Evolutionary conservation across 2,113 vertebrate genomes (phyloP), one percentile per base, ranked within the genome.

Genomic region (Chelonoidis abingdonii): DNA sequence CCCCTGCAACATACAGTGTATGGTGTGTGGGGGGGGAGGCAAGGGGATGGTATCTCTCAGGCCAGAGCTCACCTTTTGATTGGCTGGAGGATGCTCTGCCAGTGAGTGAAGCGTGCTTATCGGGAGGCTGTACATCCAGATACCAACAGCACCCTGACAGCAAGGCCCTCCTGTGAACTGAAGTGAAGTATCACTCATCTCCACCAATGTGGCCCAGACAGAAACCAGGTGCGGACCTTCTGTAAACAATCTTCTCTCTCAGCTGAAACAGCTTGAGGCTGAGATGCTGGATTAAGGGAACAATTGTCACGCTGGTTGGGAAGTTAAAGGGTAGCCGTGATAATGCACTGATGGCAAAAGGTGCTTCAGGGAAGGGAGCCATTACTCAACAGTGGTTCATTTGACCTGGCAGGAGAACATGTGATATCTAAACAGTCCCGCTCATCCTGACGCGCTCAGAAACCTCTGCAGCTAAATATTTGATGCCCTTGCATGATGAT

Each of bases 171-270:
- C 96, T 94, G 95, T 96, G 96, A 98, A 97, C 96, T 86, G 96
- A 93, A 96, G 96, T 97, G 95, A 97, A 97, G 96, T 56, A 97
- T 92, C 94, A 97, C 95, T 97, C 97, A 97, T 87, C 96, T 95
- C 97, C 93, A 78, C 86, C 97, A 94, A 95, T 65, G 86, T 93
- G 96, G 96, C 93, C 97, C 94, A 96, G 98, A 98, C 98, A 98
- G 94, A 98, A 98, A 98, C 98, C 98, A 98, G 98, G 98, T 98
- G 98, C 95, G 76, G 95, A 75, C 93, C 94, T 97, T 93, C 96
- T 96, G 96, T 98, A 98, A 98, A 98, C 98, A 98, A 94, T 84
- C 95, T 85, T 76, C 97, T 82, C 85, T 53, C 47, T 96, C 90
- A 95, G 88, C 93, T 92, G 95, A 88, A 97, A 95, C 92, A 49